phyloP scores from a whole-genome alignment of 1,140 invertebrate species.

The Macrocentrus cingulum region DNA sequence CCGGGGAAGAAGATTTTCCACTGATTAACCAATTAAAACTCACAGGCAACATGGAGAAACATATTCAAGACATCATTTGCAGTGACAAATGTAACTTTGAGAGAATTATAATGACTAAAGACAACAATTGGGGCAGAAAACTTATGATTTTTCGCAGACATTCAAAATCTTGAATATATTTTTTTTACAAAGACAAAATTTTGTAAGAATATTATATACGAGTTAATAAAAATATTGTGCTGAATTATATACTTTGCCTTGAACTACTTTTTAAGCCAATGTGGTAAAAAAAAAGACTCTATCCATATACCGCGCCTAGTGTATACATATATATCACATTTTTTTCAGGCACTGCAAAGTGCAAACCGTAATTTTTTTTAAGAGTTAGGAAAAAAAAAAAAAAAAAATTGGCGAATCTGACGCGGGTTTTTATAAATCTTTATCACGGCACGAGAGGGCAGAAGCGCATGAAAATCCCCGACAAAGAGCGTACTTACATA shows the following conservation, averaged over 20 bases:
- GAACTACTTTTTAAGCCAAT: background rate
- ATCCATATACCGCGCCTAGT: background rate
- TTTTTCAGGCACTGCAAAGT: no score
- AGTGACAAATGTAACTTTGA: conserved; percentile 53
- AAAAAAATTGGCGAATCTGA: no score
- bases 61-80: conserved; percentile 64
- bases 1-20: conserved; percentile 63
- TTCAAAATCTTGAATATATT: no score
- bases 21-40: conserved; percentile 62
- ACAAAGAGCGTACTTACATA: background rate
- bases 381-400: no score
- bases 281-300: background rate
- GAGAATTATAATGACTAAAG: conserved; percentile 62
- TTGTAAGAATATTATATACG: no score
- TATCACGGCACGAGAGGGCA: conserved; percentile 34
- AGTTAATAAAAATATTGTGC: no score
- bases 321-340: no score
- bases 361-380: no score
- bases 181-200: background rate
- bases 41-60: conserved; percentile 62
- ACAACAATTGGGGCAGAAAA: conserved; percentile 70
- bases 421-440: no score
- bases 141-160: conserved; percentile 60
- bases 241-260: no score
- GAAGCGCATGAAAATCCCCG: conserved; percentile 20